phyloP scores from a whole-genome alignment of 2,888 invertebrate genomes.

The Nomada ferruginata region DNA sequence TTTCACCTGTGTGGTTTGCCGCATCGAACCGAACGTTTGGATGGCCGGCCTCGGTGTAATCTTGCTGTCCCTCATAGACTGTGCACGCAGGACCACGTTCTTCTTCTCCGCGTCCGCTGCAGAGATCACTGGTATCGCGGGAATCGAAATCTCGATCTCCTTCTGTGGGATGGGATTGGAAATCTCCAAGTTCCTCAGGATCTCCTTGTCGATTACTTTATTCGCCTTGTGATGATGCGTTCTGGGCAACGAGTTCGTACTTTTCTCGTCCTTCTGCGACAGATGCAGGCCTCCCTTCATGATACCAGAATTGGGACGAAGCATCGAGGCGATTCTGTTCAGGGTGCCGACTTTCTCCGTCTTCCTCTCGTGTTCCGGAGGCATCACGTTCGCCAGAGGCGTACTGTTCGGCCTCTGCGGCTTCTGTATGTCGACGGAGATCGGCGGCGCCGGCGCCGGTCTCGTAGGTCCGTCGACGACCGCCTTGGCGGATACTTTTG shows the following conservation, averaged over 20 bases:
- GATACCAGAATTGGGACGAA: conserved; percentile 78
- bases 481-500: conserved; percentile 85
- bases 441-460: conserved; percentile 86
- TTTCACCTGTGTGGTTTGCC: conserved; percentile 87
- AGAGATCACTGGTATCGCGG: conserved; percentile 87
- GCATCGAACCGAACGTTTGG: conserved; percentile 93
- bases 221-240: conserved; percentile 87
- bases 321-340: conserved; percentile 91
- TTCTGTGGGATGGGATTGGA: conserved; percentile 92
- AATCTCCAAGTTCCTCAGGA: conserved; percentile 91
- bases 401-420: conserved; percentile 76
- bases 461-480: conserved; percentile 87
- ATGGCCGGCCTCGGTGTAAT: conserved; percentile 86
- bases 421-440: conserved; percentile 74
- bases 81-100: conserved; percentile 90
- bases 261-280: conserved; percentile 85
- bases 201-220: conserved; percentile 89
- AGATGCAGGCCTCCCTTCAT: conserved; percentile 87
- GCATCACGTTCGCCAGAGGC: conserved; percentile 69
- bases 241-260: conserved; percentile 86
- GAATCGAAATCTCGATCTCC: conserved; percentile 87
- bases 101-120: conserved; percentile 86
- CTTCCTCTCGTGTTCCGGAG: conserved; percentile 82
- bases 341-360: conserved; percentile 85
- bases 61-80: conserved; percentile 90